Base-by-base conservation (phyloP, 2,888 invertebrate genomes). In the Ceramica pisi region DNA sequence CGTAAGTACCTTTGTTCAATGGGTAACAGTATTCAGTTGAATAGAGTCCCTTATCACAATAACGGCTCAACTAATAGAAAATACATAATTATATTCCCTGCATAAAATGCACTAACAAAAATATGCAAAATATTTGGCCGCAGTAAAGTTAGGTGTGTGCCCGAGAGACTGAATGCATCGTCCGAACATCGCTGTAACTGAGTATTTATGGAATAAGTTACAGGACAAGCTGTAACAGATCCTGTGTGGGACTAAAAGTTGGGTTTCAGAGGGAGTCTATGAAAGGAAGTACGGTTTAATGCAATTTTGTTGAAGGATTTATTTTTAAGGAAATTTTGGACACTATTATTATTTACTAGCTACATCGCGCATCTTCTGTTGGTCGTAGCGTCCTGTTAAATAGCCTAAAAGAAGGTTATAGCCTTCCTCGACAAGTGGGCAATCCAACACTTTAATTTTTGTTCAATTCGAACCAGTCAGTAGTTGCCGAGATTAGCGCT, bases 191-290 rank as follows among this genome's bases (percentile, higher is more conserved):
- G 41, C 14, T 78, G 61, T 35, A 35, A 56, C 35, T 21, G 21
- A 56, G 75, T 88, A 86, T 90, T 89, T 90, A 90, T 86, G 82
- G 67, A 60, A 60, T 80, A 89, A 89, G 87, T 89, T 89, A 64
- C 61, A 64, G 65, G 61, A 81, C 77, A 71, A 75, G 84, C 71
- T 80, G 74, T 72, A 85, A 83, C 78, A 78, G 83, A 83, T 86
- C 76, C 83, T 83, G 74, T 81, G 75, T 80, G n/a, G 56, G 21
- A 82, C 67, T 38, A 31, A 56, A 81, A 79, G 56, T 69, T 80
- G 23, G 10, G 53, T 63, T 75, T 51, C 31, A 56, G 26, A 7
- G n/a, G 21, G 23, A 50, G 53, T 70, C 3, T 46, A 61, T 62
- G 9, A 26, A 66, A 44, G 14, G 14, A 55, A 23, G 19, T 51